Percentiles rank a stretch among this genome's conserved stretches.
Evolutionary conservation across 1,140 invertebrate species (phyloP).

Genomic region (Agrilus planipennis): DNA sequence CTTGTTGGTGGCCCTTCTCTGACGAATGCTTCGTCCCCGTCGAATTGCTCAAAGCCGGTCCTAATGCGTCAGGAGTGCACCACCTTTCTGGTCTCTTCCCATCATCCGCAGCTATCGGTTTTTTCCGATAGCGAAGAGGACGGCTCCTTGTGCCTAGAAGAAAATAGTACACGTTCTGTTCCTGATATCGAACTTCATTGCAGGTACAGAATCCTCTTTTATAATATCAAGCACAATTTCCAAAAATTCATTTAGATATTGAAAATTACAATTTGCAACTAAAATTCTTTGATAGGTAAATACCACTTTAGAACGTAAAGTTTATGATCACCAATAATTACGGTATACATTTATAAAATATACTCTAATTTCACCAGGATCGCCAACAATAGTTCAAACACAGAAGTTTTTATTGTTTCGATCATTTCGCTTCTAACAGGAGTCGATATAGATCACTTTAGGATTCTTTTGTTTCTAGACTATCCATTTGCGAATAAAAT

Average conservation of each 20-base stretch:
- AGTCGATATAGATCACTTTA: neutral
- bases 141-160: slow-evolving; percentile 45
- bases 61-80: slow-evolving; percentile 74
- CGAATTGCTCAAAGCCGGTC: slow-evolving; percentile 51
- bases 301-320: too few species aligned
- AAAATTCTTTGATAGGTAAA: too few species aligned
- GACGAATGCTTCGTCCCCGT: slow-evolving; percentile 36
- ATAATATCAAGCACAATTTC: neutral
- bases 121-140: slow-evolving; percentile 70
- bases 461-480: neutral
- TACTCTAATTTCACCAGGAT: too few species aligned
- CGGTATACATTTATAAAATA: too few species aligned
- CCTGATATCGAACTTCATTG: slow-evolving; percentile 82
- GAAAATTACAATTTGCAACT: too few species aligned
- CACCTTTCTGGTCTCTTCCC: slow-evolving; percentile 55
- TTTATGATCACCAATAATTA: too few species aligned
- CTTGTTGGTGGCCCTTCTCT: slow-evolving; percentile 46
- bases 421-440: too few species aligned
- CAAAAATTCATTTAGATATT: neutral
- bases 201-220: slow-evolving; percentile 33
- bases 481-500: too few species aligned
- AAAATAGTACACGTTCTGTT: slow-evolving; percentile 66
- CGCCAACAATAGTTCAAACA: too few species aligned
- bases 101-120: slow-evolving; percentile 58
- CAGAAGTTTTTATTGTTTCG: too few species aligned